Base-by-base conservation (phyloP, 2,113 vertebrate species). In the Melanostigma gelatinosum region DNA sequence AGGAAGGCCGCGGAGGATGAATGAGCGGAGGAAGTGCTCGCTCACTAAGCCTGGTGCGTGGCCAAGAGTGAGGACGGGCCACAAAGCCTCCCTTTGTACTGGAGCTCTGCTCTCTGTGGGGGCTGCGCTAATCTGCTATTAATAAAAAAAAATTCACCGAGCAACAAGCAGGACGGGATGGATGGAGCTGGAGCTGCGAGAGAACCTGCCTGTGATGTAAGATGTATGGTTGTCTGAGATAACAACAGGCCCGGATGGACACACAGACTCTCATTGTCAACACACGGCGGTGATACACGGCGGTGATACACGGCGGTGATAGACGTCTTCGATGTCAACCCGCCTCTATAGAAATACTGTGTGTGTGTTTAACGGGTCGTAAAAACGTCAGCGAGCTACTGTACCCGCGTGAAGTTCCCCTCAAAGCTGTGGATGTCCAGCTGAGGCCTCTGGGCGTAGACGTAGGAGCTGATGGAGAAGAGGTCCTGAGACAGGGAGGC, bases 351-450 rank as follows among this genome's bases (percentile, higher is more conserved):
- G 76, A 72, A 32, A 60, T 64, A 79, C 82, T 73, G 80, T 85
- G 82, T 62, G 72, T 80, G 84, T 69, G 87, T 84, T 73, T 75
- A 58, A 77, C 62, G 65, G 82, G 75, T 75, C 42, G 66, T 85
- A 76, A 90, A 90, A 40, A 78, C 40, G 85, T 90, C 85, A 88
- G 34, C 73, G 29, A 82, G 74, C 24, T 67, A 93, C 96, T 95
- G 80, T 94, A 99, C 98, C 95, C 97, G 93, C 36, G 97, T 98
- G 93, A 99, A 99, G 79, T 97, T 99, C 70, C 98, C 98, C 93
- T 99, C 97, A 83, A 99, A 99, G 80, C 96, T 97, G 91, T 99
- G 98, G 93, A 99, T 99, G 93, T 99, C 98, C 94, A 97, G 93
- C 87, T 97, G 97, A 66, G 98, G 98, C 91, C 96, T 98, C 95